Percentiles rank a stretch among this genome's conserved stretches.
Conservation (phyloP, 2,888 invertebrate species). For the Rotaria sp. region DNA sequence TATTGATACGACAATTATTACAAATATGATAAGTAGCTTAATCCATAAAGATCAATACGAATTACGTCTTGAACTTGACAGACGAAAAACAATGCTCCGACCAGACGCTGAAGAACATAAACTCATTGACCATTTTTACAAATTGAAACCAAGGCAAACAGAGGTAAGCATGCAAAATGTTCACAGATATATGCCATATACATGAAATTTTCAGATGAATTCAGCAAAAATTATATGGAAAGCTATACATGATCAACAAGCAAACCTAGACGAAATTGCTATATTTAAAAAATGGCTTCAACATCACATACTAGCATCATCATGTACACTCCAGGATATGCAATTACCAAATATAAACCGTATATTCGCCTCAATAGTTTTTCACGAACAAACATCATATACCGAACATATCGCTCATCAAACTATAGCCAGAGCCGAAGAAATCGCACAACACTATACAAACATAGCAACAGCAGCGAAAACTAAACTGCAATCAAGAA, state of each 20-base stretch:
- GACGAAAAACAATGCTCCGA: background rate
- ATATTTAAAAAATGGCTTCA: background rate
- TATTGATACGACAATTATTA: background rate
- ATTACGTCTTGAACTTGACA: background rate
- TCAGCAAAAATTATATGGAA: background rate
- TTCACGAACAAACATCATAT: no score
- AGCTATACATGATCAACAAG: background rate
- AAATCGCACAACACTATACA: no score
- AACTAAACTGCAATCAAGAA: no score
- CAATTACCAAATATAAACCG: no score
- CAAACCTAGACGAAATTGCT: background rate
- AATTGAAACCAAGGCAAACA: background rate
- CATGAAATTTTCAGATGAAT: background rate
- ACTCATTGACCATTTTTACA: background rate
- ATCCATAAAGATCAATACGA: background rate
- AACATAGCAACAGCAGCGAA: no score
- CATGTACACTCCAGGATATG: no score
- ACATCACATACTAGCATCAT: no score
- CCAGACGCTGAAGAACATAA: background rate
- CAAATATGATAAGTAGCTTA: background rate
- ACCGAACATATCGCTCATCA: no score
- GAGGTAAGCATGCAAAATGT: no score
- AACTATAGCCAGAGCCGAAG: no score
- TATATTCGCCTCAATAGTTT: no score
- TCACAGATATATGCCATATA: background rate